phyloP scores from a whole-genome alignment of 2,797 vertebrate species.

The Peromyscus attwateri region DNA sequence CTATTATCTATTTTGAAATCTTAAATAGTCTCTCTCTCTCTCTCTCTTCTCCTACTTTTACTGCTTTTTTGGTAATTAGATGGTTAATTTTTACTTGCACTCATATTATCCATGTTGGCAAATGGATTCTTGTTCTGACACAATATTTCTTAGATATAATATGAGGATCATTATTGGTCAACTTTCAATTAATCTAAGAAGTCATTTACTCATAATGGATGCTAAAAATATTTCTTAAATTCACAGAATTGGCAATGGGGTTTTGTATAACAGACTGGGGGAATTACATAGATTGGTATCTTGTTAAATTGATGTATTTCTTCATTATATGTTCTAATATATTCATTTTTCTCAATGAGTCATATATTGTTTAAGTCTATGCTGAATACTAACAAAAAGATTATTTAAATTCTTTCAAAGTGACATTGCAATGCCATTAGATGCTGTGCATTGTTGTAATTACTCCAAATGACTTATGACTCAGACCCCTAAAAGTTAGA shows the following conservation, averaged over 20 bases:
- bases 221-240: slow-evolving; percentile 23
- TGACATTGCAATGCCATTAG: neutral
- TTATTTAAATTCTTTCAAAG: too few relatives aligned
- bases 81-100: neutral
- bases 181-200: neutral
- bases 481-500: neutral
- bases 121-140: neutral
- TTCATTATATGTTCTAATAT: neutral
- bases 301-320: neutral
- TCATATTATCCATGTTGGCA: neutral
- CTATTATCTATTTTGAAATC: neutral
- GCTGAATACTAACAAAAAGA: neutral
- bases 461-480: neutral
- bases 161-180: neutral
- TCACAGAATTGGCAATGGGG: neutral
- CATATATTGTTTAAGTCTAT: neutral
- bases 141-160: neutral
- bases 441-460: neutral
- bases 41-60: neutral
- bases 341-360: neutral
- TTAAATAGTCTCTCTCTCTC: neutral
- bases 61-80: neutral
- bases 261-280: neutral
- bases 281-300: neutral
- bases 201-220: neutral